Base-by-base conservation (phyloP, 2,113 vertebrate genomes). In the Dryoscopus gambensis region DNA sequence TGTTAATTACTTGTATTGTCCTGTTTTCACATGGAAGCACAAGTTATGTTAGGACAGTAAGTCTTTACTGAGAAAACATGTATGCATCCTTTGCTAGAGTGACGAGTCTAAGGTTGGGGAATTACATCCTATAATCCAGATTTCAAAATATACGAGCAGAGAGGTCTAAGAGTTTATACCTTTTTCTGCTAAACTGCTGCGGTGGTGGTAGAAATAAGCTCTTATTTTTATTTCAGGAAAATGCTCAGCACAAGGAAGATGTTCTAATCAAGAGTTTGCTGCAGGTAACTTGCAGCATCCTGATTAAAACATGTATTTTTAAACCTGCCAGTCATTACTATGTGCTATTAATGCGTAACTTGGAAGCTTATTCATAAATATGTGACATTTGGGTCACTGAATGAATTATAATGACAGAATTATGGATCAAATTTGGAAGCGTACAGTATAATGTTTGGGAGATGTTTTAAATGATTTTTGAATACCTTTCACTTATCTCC, bases 221-320 rank as follows among this genome's bases (percentile, higher is more conserved):
- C 33, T 79, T 77, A 19, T 60, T 55, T 74, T 20, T 11, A 35
- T 46, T 15, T 57, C 9, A 62, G 57, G 67, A 96, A 92, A 88
- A 85, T 62, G 55, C n/a, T 93, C 50, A 81, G 91, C 78, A 65
- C 59, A 90, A 33, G 53, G 39, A 93, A 94, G 74, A 89, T 42
- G 67, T 50, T 91, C 91, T 67, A 87, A 42, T 95, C 56, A 92
- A 92, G 90, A 87, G 39, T 25, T 94, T 80, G 92, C 55, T 87
- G 84, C 53, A 65, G 89, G 52, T 78, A 88, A 90, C 68, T 91
- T 93, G 73, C 30, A 93, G 84, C 68, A 93, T 79, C 85, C 59
- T 97, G 68, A 93, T 78, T 65, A 94, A 79, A 96, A 85, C 80
- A 90, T 35, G 93, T 95, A 86, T 97, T 96, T 98, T 97, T 83